phyloP scores from a whole-genome alignment of 2,113 vertebrate genomes.

The Okapia johnstoni region DNA sequence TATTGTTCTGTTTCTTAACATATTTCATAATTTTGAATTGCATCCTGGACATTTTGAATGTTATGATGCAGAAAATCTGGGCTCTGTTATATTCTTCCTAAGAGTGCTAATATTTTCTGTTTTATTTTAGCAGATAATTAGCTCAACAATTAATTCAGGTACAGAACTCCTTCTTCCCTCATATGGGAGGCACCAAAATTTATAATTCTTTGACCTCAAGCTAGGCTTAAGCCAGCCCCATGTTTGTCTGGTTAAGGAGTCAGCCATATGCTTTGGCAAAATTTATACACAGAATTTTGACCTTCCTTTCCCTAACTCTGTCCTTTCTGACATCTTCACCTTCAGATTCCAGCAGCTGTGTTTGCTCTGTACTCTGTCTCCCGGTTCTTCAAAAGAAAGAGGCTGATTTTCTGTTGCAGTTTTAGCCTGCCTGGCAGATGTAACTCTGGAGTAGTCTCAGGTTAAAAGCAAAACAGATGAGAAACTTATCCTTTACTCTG shows the following conservation, averaged over 20 bases:
- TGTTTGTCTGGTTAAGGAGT: background rate
- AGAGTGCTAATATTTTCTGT: background rate
- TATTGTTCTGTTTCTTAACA: background rate
- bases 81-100: background rate
- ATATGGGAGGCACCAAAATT: background rate
- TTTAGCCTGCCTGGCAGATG: background rate
- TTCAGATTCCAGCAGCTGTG: background rate
- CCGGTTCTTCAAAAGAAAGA: background rate
- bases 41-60: background rate
- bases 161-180: accelerated
- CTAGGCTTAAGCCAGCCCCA: too few species aligned
- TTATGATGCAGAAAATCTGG: background rate
- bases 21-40: background rate
- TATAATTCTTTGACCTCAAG: background rate
- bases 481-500: background rate
- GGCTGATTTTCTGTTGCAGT: background rate
- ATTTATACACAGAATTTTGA: background rate
- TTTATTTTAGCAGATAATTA: background rate
- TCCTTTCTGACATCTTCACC: background rate
- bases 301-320: background rate
- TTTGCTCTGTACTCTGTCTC: background rate
- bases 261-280: too few species aligned
- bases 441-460: background rate
- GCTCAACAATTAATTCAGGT: background rate
- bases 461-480: background rate